Evolutionary conservation across 2,797 vertebrate genomes (phyloP), one percentile per base, ranked within the genome.

Genomic region (Halcyon badia): DNA sequence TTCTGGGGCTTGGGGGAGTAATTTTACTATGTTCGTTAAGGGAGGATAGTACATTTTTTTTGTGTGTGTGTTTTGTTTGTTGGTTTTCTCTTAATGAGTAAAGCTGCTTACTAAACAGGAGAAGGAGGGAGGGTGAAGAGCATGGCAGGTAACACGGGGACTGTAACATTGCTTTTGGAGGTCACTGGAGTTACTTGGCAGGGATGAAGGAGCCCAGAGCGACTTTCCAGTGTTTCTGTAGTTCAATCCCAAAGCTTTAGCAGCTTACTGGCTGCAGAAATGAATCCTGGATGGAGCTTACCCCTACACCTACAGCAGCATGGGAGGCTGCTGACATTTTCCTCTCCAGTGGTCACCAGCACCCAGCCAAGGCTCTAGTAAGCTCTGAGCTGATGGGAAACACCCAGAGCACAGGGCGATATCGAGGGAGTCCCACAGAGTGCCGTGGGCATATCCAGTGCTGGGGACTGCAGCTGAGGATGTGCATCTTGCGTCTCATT

Each of bases 21-120:
- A 86, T 97, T 95, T 94, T 89, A 97, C 88, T 81, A 51, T 37
- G 33, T 94, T 95, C 58, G 54, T 97, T 92, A 95, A 87, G 79
- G 64, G 57, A 95, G 88, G 82, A 83, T 56, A 86, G 79, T 62
- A 18, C n/a, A 12, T 22, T 46, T 10, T 10, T 26, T 26, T 17
- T 52, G 16, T 44, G 16, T 78, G 46, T 90, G 9, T 85, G 94
- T 87, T 95, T 84, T 69, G 49, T 26, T 51, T 44, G 16, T 89
- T 93, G 83, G 94, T 86, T 95, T 85, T 69, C 72, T 71, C 86
- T n/a, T 94, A 95, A 95, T 77, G 88, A 95, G 70, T 66, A 94
- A 94, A 95, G 86, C 66, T 95, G 94, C 83, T 96, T 94, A 89
- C 88, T 95, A 88, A 92, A 95, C 71, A 92, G 90, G 87, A 92